phyloP scores from a whole-genome alignment of 2,797 vertebrate species.

The Natrix natrix region DNA sequence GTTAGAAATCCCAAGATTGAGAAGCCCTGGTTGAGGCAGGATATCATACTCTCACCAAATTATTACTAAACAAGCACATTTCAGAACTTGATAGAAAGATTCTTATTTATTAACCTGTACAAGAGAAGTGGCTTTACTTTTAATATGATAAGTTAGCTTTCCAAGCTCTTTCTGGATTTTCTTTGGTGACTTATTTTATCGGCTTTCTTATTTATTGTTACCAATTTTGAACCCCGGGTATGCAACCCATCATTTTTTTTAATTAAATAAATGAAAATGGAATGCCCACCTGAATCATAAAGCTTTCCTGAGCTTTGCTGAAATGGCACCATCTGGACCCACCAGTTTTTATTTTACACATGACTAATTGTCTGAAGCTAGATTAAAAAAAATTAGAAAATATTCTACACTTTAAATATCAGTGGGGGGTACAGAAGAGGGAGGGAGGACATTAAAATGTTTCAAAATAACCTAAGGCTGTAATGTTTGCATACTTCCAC shows the following conservation, averaged over 20 bases:
- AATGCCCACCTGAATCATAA: background rate
- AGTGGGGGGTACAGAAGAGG: accelerated
- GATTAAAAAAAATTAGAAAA: background rate
- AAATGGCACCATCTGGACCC: background rate
- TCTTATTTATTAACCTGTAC: background rate
- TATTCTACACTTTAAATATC: background rate
- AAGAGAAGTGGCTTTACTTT: background rate
- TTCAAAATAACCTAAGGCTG: background rate
- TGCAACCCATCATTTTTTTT: background rate
- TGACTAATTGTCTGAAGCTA: background rate
- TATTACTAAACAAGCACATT: background rate
- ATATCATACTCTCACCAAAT: background rate
- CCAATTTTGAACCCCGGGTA: background rate
- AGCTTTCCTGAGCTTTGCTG: background rate
- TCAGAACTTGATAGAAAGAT: background rate
- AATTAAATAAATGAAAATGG: constrained; percentile 1
- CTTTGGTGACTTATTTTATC: background rate
- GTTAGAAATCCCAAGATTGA: background rate
- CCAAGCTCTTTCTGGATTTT: background rate
- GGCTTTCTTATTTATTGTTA: background rate
- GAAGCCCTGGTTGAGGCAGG: background rate
- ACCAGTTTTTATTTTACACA: constrained; percentile 4
- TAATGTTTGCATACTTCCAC: background rate
- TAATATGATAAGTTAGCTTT: background rate
- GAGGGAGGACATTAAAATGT: background rate